These are phyloP conservation scores for Salmo trutta DNA, from an alignment of 2,797 vertebrate species.

Conservation along the genomic window DNA sequence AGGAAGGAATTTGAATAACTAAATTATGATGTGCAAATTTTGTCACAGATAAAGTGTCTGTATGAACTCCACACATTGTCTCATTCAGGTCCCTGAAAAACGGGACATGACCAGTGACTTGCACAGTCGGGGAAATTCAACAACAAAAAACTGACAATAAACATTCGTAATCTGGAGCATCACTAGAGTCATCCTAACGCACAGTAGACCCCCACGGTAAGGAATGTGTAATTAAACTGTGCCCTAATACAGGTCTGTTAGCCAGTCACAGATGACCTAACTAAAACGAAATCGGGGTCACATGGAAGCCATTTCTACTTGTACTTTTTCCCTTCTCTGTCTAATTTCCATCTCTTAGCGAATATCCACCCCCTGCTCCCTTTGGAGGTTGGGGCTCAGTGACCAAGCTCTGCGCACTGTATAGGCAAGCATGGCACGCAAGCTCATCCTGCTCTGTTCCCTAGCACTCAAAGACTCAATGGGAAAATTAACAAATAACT, in stretches of 20 bases:
- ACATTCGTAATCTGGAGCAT: neutral
- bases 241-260: conserved; percentile 47
- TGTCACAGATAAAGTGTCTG: too few relatives aligned
- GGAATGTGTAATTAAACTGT: conserved; percentile 41
- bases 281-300: conserved; percentile 67
- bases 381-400: conserved; percentile 72
- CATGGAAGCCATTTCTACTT: conserved; percentile 81
- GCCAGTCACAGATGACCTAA: conserved; percentile 63
- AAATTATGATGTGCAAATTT: too few relatives aligned
- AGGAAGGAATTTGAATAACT: too few relatives aligned
- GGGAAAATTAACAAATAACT: conserved; percentile 60
- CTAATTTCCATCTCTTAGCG: conserved; percentile 78
- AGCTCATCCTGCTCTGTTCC: conserved; percentile 66
- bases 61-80: too few relatives aligned
- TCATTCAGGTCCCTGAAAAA: neutral
- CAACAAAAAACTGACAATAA: neutral
- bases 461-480: conserved; percentile 55
- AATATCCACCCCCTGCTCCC: conserved; percentile 66
- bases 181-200: conserved; percentile 10
- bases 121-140: neutral
- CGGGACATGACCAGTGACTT: neutral
- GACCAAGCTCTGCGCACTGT: conserved; percentile 71
- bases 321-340: conserved; percentile 63
- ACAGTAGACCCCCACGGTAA: conserved; percentile 22
- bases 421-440: conserved; percentile 73